A percentile compares a stretch with the other conserved stretches of the same genome.
Conservation (phyloP, 2,797 vertebrate species). For the Poeciliopsis infans region DNA sequence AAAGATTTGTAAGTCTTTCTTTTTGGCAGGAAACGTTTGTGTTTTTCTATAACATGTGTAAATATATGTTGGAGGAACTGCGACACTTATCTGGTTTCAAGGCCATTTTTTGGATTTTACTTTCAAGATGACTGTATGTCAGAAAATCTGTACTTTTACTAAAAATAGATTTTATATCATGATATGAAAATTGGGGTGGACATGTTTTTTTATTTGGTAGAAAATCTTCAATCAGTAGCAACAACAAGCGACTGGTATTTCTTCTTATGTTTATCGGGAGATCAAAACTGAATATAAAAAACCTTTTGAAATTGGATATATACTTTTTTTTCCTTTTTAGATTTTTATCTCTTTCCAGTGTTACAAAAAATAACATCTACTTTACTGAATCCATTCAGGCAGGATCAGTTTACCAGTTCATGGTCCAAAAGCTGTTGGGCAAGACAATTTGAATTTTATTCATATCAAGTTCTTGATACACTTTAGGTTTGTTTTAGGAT, state of each 20-base stretch:
- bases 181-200: not conserved
- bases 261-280: not conserved
- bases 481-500: slow-evolving; percentile 38
- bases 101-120: not conserved
- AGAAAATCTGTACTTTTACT: not conserved
- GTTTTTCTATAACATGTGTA: not conserved
- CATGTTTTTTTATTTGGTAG: not conserved
- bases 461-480: slow-evolving; percentile 45
- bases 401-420: slow-evolving; percentile 32
- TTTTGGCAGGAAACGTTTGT: not conserved
- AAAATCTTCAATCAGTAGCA: not conserved
- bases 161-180: not conserved
- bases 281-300: not conserved
- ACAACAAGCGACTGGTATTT: not conserved
- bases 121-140: not conserved
- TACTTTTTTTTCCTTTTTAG: not conserved
- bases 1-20: not conserved
- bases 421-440: not conserved
- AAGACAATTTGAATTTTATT: slow-evolving; percentile 21
- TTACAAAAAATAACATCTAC: not conserved
- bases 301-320: not conserved
- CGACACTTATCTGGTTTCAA: not conserved
- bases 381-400: slow-evolving; percentile 32
- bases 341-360: not conserved
- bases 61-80: not conserved